These are phyloP conservation scores for Montipora efflorescens DNA, from an alignment of 64 coral and sea anemone genomes.

Conservation along the genomic window DNA sequence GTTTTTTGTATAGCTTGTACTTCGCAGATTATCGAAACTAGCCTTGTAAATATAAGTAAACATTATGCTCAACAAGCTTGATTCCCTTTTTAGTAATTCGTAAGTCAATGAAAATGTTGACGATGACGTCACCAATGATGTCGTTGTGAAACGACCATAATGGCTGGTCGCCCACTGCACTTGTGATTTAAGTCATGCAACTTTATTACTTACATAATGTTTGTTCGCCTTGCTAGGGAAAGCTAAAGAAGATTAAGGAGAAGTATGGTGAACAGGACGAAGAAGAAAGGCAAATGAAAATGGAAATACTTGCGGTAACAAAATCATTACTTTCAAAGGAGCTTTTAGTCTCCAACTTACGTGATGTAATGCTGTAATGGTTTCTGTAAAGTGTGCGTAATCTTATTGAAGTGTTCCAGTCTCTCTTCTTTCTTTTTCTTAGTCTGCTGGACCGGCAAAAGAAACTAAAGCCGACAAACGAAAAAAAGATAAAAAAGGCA, in stretches of 20 bases:
- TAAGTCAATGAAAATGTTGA: too few relatives aligned
- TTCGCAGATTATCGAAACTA: too few relatives aligned
- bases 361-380: not conserved
- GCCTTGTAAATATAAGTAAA: too few relatives aligned
- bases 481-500: slow-evolving; percentile 74
- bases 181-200: too few relatives aligned
- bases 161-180: too few relatives aligned
- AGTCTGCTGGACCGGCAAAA: slow-evolving; percentile 91
- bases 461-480: slow-evolving; percentile 86
- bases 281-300: slow-evolving; percentile 90
- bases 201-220: not conserved
- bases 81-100: too few relatives aligned
- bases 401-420: too few relatives aligned
- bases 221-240: slow-evolving; percentile 53
- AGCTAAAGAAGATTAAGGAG: slow-evolving; percentile 98
- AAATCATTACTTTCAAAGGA: not conserved
- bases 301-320: slow-evolving; percentile 92
- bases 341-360: not conserved
- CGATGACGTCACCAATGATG: too few relatives aligned
- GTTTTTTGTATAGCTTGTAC: too few relatives aligned
- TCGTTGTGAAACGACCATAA: too few relatives aligned
- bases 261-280: slow-evolving; percentile 99
- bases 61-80: too few relatives aligned
- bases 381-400: not conserved
- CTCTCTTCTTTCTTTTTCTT: not conserved